Base-by-base conservation (phyloP, 92 coral and sea anemone genomes). In the Virgularia gustaviana region DNA sequence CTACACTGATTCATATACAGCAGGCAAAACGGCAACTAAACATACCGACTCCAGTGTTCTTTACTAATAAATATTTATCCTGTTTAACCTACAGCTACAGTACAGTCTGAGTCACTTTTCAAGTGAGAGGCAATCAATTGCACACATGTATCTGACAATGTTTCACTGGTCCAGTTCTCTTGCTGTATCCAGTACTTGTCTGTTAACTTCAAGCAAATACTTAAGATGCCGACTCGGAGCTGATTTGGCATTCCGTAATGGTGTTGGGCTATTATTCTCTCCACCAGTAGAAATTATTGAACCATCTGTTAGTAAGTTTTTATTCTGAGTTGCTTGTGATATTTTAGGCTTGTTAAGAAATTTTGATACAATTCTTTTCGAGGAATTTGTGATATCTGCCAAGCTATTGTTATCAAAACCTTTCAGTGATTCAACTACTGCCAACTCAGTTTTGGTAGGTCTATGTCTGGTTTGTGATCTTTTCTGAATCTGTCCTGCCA, bases 151-250 rank as follows among this genome's bases (percentile, higher is more conserved):
- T n/a, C n/a, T n/a, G n/a, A n/a, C n/a, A n/a, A n/a, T n/a, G n/a
- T n/a, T n/a, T n/a, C n/a, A n/a, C n/a, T n/a, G n/a, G n/a, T 52
- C 58, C 58, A 52, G 58, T 6, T 52, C 58, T 15, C 15, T 52
- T 7, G 58, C 58, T 52, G 3, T 52, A 22, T 22, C 15, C 29
- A 52, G 31, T 7, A 52, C 58, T 22, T 22, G 22, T 22, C 28
- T 12, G 28, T 52, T 52, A 4, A 33, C 13, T 3, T 52, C 58
- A 2, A 52, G 13, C 30, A 52, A 52, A 52, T 1, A 22, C 58
- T 52, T 28, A 15, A 52, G 3, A 15, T 47, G 5, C 22, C 22
- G 15, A 15, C 3, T 22, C 58, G 28, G 6, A 3, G 29, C 13
- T 22, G 28, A 9, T 52, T 52, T 33, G 3, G 6, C 30, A 22